Evolutionary conservation across 1,140 invertebrate genomes (phyloP), one percentile per base, ranked within the genome.

Genomic region (Psilanteris sp.): DNA sequence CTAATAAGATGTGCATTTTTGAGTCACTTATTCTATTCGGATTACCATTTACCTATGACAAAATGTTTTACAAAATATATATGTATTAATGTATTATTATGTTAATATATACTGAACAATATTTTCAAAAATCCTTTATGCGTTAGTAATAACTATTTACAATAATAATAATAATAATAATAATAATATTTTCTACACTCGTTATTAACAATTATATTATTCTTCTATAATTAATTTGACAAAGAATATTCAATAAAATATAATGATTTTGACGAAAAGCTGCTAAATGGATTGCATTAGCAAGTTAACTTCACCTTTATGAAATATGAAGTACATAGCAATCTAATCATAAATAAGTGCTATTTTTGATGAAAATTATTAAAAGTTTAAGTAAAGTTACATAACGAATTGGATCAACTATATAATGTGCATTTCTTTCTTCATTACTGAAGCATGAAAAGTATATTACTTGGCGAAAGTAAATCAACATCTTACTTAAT

Each of bases 391-490:
- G 50, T 48, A n/a, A 31, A 41, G 9, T 76, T 76, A 68, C 46
- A 22, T 34, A 76, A 76, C 34, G 15, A 61, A 52, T 59, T 36
- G 50, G 52, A 57, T 59, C 31, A 52, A 31, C 43, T 59, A 50
- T 59, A 66, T 71, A 76, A 66, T 64, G 50, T 32, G 66, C 31
- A 70, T 71, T 76, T 71, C 50, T 68, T 76, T 76, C 64, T 76
- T 71, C 59, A 66, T 64, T 66, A 76, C 59, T 76, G 66, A 76
- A 39, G 73, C 66, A 70, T 76, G 73, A 76, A 76, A 77, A 77
- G 73, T 71, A 61, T 71, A 77, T 71, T 70, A 67, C 66, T 64
- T 54, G 73, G 73, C 66, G 73, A 77, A 77, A 77, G 73, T 77
- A 71, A 77, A 71, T 77, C 59, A 66, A 76, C 57, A 66, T 76